These are phyloP conservation scores for Tetranychus cinnabarinus DNA, from an alignment of 1,140 invertebrate species.

Conservation along the genomic window DNA sequence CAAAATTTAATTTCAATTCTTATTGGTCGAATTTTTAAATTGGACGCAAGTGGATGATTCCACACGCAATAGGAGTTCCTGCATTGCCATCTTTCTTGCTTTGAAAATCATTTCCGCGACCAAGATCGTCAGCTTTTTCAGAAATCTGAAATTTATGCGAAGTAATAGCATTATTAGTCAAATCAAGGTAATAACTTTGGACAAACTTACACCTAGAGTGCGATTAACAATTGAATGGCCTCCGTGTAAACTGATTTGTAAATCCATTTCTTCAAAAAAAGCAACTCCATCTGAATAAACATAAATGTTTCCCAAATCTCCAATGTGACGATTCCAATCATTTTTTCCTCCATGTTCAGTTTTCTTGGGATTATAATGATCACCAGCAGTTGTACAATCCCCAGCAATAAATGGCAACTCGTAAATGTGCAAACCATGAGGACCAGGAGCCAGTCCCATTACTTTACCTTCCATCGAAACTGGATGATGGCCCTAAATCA, in stretches of 20 bases:
- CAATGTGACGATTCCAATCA: not conserved
- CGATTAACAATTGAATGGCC: slow-evolving; percentile 21
- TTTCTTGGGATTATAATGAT: not conserved
- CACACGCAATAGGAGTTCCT: slow-evolving; percentile 79
- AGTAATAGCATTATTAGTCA: not conserved
- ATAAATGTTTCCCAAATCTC: slow-evolving; percentile 22
- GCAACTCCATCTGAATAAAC: slow-evolving; percentile 19
- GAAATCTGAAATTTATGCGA: slow-evolving; percentile 24
- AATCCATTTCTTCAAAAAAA: slow-evolving; percentile 20
- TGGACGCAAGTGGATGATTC: slow-evolving; percentile 41
- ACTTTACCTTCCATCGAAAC: not conserved
- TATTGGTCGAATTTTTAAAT: no score
- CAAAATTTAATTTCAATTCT: no score
- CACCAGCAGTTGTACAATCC: not conserved
- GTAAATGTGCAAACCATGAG: not conserved
- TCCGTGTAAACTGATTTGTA: slow-evolving; percentile 27
- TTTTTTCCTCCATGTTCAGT: not conserved
- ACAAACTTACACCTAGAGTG: slow-evolving; percentile 14
- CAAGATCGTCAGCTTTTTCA: slow-evolving; percentile 33
- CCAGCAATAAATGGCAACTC: not conserved
- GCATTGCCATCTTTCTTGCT: slow-evolving; percentile 89
- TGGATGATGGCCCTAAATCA: not conserved
- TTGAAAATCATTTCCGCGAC: slow-evolving; percentile 39
- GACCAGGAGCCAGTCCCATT: not conserved
- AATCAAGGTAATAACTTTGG: no score